Base-by-base conservation (phyloP, 2,888 invertebrate genomes). In the Polymixis flavicincta region DNA sequence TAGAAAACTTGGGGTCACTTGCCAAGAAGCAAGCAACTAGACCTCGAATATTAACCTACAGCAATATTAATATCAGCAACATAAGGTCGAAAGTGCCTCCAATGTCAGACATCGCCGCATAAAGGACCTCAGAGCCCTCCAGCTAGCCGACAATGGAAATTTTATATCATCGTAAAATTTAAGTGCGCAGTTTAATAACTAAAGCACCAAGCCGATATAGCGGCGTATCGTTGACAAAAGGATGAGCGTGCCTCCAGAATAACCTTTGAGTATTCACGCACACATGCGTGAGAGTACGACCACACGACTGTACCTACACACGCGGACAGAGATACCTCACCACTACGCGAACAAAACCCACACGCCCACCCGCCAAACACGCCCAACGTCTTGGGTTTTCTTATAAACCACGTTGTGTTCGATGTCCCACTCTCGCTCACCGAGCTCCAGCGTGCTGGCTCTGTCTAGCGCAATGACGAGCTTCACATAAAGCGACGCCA, bases 331-430 rank as follows among this genome's bases (percentile, higher is more conserved):
- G 75, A 76, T 73, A 50, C 13, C 68, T 77, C 90, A 94, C 95
- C 91, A 93, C 93, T 93, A 96, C 95, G 90, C 88, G 87, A 87
- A 88, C 91, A 87, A 88, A 93, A 94, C 95, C 95, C 95, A 93
- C 94, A 95, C 96, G 95, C 96, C 96, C 96, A 95, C 95, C 96
- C 96, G 95, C 95, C 95, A 96, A 96, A 96, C 96, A 96, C 96
- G 96, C 96, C 96, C 96, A 96, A 95, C 96, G 95, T 96, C 96
- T 96, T 96, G 94, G 96, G 96, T 96, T 96, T 96, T 96, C 96
- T 96, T 96, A 96, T 96, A 96, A 96, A 96, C 96, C 96, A 94
- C 96, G 96, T 95, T 95, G 95, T 92, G 94, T 96, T 94, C 93
- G 92, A 92, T 91, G 90, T 96, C 95, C 92, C 90, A 88, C 90